Base-by-base conservation (phyloP, 2,888 invertebrate genomes). In the Ischnus inquisitorius region DNA sequence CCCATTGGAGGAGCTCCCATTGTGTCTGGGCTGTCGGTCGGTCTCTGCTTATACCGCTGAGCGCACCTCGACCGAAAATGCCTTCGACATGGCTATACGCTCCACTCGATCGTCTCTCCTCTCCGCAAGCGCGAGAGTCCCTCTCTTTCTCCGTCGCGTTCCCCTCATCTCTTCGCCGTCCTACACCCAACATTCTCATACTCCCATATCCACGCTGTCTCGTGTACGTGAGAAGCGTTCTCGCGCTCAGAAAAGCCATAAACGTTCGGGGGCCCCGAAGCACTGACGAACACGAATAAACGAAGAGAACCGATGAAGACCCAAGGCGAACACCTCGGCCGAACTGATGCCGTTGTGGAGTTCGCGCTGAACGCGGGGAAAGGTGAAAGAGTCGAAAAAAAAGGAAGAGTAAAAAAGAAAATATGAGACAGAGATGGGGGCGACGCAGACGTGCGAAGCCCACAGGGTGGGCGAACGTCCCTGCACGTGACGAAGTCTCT, bases 11-110 rank as follows among this genome's bases (percentile, higher is more conserved):
- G 74, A 74, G 74, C 41, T 51, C 60, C 78, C 78, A 82, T 78
- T 78, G 82, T 82, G 82, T 82, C 82, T 74, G 78, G 68, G 51
- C 51, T 64, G 71, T 79, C 79, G 51, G 64, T 77, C 81, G 34
- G 68, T 67, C 64, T 69, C 62, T 75, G 75, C 76, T 71, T 60
- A 72, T 72, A 68, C 79, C 67, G 8, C 34, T 48, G 57, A 79
- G 65, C 54, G 43, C 46, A 68, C 43, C 76, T 76, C 81, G 62
- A 60, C 75, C 71, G 34, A 71, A 77, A 82, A 82, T 82, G 81
- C 76, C 71, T 82, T 65, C 22, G 34, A 43, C 69, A 14, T n/a
- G 57, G 41, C 54, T 57, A 51, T 5, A 28, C 25, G 64, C 39
- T 57, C 69, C 76, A 46, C 46, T 75, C 46, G 54, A 76, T 77